Base-by-base conservation (phyloP, 1,140 invertebrate species). In the Sycophaga agraensis region DNA sequence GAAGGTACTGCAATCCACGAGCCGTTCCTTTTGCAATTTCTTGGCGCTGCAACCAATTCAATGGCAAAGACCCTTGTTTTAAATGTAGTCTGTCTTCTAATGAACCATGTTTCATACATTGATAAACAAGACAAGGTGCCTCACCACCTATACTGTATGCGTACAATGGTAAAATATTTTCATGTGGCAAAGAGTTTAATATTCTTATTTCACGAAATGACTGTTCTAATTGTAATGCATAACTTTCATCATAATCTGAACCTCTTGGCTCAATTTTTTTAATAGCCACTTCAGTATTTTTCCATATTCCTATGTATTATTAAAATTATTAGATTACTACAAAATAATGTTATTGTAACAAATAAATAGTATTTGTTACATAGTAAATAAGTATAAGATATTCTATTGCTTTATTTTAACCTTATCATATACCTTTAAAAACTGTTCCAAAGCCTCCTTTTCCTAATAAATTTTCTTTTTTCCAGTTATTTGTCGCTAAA, bases 361-460 rank as follows among this genome's bases (percentile, higher is more conserved):
- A n/a, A 40, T 21, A 57, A 55, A 39, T 19, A 22, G 21, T 39
- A 37, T 45, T 1, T 28, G 14, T 16, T 26, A 46, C 16, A 16
- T 22, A 16, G n/a, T 26, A 17, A 5, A 42, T 4, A 51, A 48
- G n/a, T n/a, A n/a, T n/a, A n/a, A n/a, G n/a, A n/a, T n/a, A n/a
- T n/a, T n/a, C n/a, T n/a, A n/a, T n/a, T n/a, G n/a, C n/a, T n/a
- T n/a, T 49, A 17, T 37, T 19, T 17, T 28, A 16, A 35, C 21
- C 35, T 64, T 14, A 39, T 48, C 24, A 28, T 14, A 46, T 66
- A 84, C 88, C 95, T 85, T 88, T 89, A 71, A 89, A 98, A 1
- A 98, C 96, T 24, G 88, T 90, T n/a, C 93, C 95, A 81, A 96
- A 97, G 2, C 94, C 94, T 42, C 96, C 96, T 76, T 85, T 87